These are phyloP conservation scores for Eleginops maclovinus DNA, from an alignment of 2,113 vertebrate genomes.

Conservation along the genomic window DNA sequence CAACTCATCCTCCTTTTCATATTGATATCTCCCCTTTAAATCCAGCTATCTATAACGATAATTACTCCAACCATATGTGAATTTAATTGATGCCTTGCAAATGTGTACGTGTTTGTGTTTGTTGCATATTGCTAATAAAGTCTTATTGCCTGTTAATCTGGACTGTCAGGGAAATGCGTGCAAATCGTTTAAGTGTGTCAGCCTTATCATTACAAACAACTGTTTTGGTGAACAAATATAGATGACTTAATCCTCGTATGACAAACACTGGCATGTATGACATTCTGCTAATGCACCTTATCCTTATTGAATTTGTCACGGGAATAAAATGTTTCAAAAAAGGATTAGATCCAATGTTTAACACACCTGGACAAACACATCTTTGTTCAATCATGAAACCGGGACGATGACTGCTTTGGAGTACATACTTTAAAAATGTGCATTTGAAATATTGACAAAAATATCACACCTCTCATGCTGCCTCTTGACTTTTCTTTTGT, in stretches of 20 bases:
- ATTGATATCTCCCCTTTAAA: slow-evolving; percentile 69
- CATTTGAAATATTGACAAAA: neutral
- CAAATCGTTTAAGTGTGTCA: slow-evolving; percentile 71
- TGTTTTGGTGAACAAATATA: slow-evolving; percentile 63
- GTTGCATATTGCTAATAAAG: slow-evolving; percentile 69
- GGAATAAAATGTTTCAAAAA: slow-evolving; percentile 42
- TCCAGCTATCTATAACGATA: slow-evolving; percentile 79
- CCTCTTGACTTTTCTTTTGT: neutral
- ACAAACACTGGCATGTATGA: slow-evolving; percentile 58
- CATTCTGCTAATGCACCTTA: slow-evolving; percentile 60
- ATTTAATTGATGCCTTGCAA: slow-evolving; percentile 72
- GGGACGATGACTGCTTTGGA: neutral
- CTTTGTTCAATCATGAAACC: slow-evolving; percentile 7
- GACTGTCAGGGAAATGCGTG: slow-evolving; percentile 66
- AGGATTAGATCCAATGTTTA: slow-evolving; percentile 16
- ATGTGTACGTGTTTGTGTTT: slow-evolving; percentile 60
- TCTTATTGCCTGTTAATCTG: slow-evolving; percentile 73
- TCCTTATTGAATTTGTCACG: slow-evolving; percentile 60
- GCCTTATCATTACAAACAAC: slow-evolving; percentile 65
- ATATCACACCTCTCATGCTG: slow-evolving; percentile 10
- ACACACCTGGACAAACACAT: neutral
- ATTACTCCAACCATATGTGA: slow-evolving; percentile 81
- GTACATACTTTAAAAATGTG: neutral
- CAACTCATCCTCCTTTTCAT: slow-evolving; percentile 68
- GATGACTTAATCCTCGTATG: slow-evolving; percentile 62